These are phyloP conservation scores for Casuarius casuarius DNA, from an alignment of 2,113 vertebrate genomes.

Conservation along the genomic window DNA sequence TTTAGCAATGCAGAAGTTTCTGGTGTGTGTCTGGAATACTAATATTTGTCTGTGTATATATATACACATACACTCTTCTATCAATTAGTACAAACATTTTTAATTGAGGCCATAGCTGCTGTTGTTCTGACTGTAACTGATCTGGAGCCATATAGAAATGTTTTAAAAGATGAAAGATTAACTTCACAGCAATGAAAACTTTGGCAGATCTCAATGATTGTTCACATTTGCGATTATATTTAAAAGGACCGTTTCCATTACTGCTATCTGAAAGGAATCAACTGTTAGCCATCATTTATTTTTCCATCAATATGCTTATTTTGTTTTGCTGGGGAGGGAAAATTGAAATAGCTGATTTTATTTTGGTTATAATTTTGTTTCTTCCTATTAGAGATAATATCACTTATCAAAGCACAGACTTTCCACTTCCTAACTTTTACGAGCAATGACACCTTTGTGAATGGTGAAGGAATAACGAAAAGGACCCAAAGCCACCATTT, in stretches of 20 bases:
- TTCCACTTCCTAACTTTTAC: neutral
- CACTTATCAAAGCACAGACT: neutral
- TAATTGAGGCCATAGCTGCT: neutral
- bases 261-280: neutral
- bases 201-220: conserved; percentile 23
- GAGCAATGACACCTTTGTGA: neutral
- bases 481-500: neutral
- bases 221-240: conserved; percentile 44
- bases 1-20: conserved; percentile 7
- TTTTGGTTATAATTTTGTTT: neutral
- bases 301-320: neutral
- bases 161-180: conserved; percentile 46
- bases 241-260: conserved; percentile 44
- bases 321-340: neutral
- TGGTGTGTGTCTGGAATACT: neutral
- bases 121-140: neutral
- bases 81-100: neutral
- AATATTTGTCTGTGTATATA: neutral
- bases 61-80: neutral
- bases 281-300: neutral
- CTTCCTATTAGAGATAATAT: neutral
- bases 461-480: neutral
- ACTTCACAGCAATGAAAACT: conserved; percentile 13
- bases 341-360: neutral
- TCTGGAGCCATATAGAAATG: conserved; percentile 18